Evolutionary conservation across 2,888 invertebrate species (phyloP).

Genomic region (Sarcophaga subvicina): DNA sequence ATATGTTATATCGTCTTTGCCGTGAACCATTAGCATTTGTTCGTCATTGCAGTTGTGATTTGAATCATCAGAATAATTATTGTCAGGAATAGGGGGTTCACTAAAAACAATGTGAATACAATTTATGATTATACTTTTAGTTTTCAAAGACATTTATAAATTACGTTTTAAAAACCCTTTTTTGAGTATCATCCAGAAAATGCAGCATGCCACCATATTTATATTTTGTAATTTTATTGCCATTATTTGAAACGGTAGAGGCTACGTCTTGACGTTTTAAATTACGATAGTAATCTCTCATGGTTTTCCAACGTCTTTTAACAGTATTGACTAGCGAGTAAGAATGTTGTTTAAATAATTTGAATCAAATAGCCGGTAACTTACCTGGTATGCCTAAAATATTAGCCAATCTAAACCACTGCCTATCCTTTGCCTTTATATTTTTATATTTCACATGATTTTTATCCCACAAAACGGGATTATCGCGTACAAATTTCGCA

Average conservation of each 20-base stretch:
- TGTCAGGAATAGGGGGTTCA: not conserved
- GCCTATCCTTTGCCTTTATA: not conserved
- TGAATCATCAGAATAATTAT: not conserved
- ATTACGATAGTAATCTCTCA: conserved; percentile 15
- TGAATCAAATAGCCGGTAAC: too few relatives aligned
- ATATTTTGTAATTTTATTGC: not conserved
- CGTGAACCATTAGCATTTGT: not conserved
- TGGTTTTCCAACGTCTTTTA: conserved; percentile 21
- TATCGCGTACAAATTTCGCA: not conserved
- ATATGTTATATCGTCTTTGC: not conserved
- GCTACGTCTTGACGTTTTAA: not conserved
- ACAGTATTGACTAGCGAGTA: too few relatives aligned
- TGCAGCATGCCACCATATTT: not conserved
- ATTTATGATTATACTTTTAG: too few relatives aligned
- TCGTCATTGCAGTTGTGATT: not conserved
- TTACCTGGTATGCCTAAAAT: conserved; percentile 4
- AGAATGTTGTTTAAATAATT: too few relatives aligned
- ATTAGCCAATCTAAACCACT: not conserved
- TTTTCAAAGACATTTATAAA: not conserved
- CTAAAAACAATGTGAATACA: not conserved
- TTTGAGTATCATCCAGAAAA: not conserved
- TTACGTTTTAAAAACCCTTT: not conserved
- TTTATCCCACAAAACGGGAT: conserved; percentile 7
- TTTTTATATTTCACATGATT: not conserved
- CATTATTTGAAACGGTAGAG: not conserved